Conservation (phyloP, 2,888 invertebrate genomes). For the Heliothis peltigera region DNA sequence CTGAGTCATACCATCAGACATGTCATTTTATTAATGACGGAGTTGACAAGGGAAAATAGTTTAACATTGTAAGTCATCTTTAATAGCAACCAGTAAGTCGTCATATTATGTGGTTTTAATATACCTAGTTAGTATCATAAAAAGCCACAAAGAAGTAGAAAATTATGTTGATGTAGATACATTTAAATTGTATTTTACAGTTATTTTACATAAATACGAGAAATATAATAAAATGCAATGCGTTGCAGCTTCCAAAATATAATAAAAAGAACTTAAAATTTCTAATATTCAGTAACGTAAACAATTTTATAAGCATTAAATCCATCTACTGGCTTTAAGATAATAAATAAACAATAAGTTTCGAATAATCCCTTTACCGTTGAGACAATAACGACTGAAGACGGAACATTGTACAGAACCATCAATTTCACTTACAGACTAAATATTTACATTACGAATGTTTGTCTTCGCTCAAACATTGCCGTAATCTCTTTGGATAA, state of each 20-base stretch:
- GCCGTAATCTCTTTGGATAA: slow-evolving; percentile 49
- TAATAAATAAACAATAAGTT: slow-evolving; percentile 38
- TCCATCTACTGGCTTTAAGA: slow-evolving; percentile 6
- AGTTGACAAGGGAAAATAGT: slow-evolving; percentile 34
- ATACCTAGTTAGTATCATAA: background rate
- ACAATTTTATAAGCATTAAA: slow-evolving; percentile 24
- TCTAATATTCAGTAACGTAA: slow-evolving; percentile 2
- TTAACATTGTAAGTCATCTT: slow-evolving; percentile 24
- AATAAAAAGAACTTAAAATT: slow-evolving; percentile 21
- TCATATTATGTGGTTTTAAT: background rate
- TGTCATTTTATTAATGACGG: slow-evolving; percentile 11
- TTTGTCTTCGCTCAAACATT: slow-evolving; percentile 35
- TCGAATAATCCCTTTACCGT: slow-evolving; percentile 32
- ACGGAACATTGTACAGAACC: slow-evolving; percentile 25
- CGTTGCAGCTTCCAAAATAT: background rate
- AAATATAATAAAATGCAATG: slow-evolving; percentile 14
- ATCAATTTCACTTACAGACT: slow-evolving; percentile 42
- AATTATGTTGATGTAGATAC: too few species aligned
- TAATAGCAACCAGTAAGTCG: background rate
- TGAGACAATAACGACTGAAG: slow-evolving; percentile 36
- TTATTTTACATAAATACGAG: too few species aligned
- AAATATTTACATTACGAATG: slow-evolving; percentile 54
- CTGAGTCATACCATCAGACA: slow-evolving; percentile 11
- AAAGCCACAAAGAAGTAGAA: background rate
- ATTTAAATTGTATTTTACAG: too few species aligned